A percentile compares a stretch with the other conserved stretches of the same genome.
These are phyloP conservation scores for Pocillopora damicornis DNA, from an alignment of 64 coral and sea anemone species.

Conservation along the genomic window DNA sequence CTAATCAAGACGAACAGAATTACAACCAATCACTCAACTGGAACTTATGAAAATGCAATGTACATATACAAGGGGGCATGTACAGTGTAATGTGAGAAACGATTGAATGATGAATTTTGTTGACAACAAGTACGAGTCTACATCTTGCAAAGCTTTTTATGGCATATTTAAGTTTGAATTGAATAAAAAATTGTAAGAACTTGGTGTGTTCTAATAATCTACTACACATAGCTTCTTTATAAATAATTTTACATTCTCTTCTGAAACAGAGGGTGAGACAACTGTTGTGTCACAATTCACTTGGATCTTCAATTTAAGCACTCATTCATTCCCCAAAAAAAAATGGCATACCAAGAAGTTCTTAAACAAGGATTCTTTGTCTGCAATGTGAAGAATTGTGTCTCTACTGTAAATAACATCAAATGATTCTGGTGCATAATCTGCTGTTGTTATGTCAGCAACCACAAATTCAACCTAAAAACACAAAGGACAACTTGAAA, in stretches of 20 bases:
- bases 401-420: conserved; percentile 99
- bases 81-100: neutral
- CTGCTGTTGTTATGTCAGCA: conserved; percentile 67
- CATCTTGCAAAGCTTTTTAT: neutral
- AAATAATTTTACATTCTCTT: too few relatives aligned
- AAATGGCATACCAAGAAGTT: conserved; percentile 83
- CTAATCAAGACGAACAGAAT: conserved; percentile 24
- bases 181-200: too few relatives aligned
- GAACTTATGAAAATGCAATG: neutral
- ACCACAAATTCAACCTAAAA: conserved; percentile 81
- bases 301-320: too few relatives aligned
- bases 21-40: neutral
- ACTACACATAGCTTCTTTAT: too few relatives aligned
- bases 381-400: conserved; percentile 86
- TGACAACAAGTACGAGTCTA: too few relatives aligned
- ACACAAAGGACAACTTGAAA: neutral
- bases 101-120: neutral
- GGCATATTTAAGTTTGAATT: too few relatives aligned
- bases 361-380: conserved; percentile 85
- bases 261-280: too few relatives aligned
- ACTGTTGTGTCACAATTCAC: too few relatives aligned
- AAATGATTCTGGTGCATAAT: conserved; percentile 75
- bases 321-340: too few relatives aligned
- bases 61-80: neutral
- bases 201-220: too few relatives aligned